These are phyloP conservation scores for Sinohyriopsis cumingii DNA, from an alignment of 2,888 invertebrate species.

Conservation along the genomic window DNA sequence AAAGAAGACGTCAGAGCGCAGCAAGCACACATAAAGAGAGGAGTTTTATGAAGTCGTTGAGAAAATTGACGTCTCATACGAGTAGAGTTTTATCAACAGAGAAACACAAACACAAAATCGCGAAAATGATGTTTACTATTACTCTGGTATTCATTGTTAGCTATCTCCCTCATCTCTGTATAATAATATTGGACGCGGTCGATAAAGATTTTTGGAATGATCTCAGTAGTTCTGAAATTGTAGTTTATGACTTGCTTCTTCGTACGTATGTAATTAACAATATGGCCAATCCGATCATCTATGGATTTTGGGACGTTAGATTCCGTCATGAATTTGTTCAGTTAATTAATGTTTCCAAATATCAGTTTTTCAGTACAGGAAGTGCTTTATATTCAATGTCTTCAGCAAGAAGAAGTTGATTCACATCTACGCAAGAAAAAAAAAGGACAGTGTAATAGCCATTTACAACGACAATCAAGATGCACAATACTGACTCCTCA, in stretches of 20 bases:
- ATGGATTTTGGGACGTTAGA: slow-evolving; percentile 33
- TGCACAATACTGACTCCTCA: too few species aligned
- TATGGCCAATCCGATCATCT: slow-evolving; percentile 38
- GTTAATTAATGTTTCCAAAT: neutral
- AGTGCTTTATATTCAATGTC: too few species aligned
- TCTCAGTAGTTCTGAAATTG: slow-evolving; percentile 3
- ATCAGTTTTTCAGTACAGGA: too few species aligned
- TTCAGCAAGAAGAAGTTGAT: too few species aligned
- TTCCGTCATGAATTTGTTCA: slow-evolving; percentile 19
- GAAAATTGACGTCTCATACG: too few species aligned
- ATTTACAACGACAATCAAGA: too few species aligned
- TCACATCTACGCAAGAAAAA: too few species aligned
- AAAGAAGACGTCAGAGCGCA: too few species aligned
- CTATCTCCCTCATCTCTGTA: slow-evolving; percentile 34
- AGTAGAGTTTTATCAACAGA: slow-evolving; percentile 6
- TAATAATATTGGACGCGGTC: slow-evolving; percentile 21
- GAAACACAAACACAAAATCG: slow-evolving; percentile 36
- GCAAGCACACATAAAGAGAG: too few species aligned
- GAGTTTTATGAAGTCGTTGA: too few species aligned
- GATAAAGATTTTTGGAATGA: slow-evolving; percentile 23
- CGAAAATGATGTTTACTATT: slow-evolving; percentile 39
- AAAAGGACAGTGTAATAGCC: too few species aligned
- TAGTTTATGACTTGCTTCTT: slow-evolving; percentile 23
- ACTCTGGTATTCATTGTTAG: slow-evolving; percentile 33
- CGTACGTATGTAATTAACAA: slow-evolving; percentile 36